A percentile compares a stretch with the other conserved stretches of the same genome.
Evolutionary conservation across 2,888 invertebrate genomes (phyloP).

Genomic region (Prosapia bicincta): DNA sequence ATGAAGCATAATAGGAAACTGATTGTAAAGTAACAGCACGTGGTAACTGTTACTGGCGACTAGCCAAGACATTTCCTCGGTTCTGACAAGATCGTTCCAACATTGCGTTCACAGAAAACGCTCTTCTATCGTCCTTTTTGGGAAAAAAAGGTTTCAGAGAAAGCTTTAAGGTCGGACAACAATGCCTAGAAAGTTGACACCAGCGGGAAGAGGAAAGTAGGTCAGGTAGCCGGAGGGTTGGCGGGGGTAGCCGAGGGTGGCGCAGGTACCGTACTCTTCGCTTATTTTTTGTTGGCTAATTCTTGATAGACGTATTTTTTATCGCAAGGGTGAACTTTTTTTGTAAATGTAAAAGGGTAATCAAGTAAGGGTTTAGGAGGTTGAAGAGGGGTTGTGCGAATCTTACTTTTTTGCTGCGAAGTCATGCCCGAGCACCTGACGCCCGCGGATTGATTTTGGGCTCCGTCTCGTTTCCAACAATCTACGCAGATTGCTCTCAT

Average conservation of each 20-base stretch:
- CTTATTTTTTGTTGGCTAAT: background rate
- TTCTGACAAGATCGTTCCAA: too few species aligned
- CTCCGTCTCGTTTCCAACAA: too few species aligned
- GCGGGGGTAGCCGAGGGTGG: background rate
- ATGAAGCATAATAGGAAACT: too few species aligned
- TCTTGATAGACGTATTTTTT: background rate
- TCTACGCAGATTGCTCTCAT: too few species aligned
- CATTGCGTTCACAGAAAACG: too few species aligned
- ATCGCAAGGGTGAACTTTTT: background rate
- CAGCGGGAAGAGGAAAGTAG: constrained; percentile 16
- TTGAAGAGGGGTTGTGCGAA: background rate
- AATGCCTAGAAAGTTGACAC: background rate
- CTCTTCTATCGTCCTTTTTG: too few species aligned
- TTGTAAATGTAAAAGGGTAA: background rate
- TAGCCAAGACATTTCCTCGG: too few species aligned
- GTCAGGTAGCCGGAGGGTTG: constrained; percentile 19
- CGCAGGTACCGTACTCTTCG: background rate
- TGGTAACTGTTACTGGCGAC: too few species aligned
- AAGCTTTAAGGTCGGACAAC: background rate
- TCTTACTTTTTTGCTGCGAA: background rate
- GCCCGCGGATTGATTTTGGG: background rate
- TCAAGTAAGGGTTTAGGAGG: background rate
- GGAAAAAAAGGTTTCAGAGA: background rate
- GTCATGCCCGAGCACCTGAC: background rate
- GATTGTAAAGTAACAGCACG: background rate